Conservation (phyloP, 2,797 vertebrate genomes). For the Thunnus albacares region DNA sequence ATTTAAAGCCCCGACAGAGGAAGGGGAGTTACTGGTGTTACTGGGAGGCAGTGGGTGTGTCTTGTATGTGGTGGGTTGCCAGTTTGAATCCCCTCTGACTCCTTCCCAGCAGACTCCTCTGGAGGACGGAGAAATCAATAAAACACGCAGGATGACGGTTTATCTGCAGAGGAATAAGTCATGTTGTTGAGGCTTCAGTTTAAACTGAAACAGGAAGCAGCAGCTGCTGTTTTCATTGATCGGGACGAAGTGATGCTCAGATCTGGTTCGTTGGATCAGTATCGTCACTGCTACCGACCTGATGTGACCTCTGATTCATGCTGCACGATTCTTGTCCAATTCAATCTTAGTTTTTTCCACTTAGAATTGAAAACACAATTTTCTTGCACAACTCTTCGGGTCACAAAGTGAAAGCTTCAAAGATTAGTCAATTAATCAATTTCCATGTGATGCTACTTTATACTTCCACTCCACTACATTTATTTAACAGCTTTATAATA, state of each 20-base stretch:
- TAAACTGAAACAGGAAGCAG: not conserved
- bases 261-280: not conserved
- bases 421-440: too few relatives aligned
- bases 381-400: too few relatives aligned
- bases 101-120: not conserved
- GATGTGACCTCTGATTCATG: too few relatives aligned
- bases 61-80: slow-evolving; percentile 17
- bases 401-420: too few relatives aligned
- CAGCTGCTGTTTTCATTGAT: not conserved
- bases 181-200: not conserved
- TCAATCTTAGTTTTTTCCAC: too few relatives aligned
- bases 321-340: too few relatives aligned
- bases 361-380: too few relatives aligned
- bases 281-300: too few relatives aligned
- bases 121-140: slow-evolving; percentile 17
- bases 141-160: not conserved
- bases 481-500: too few relatives aligned
- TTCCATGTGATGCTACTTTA: too few relatives aligned
- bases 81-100: slow-evolving; percentile 37
- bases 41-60: not conserved
- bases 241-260: not conserved
- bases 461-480: too few relatives aligned
- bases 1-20: not conserved
- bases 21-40: slow-evolving; percentile 6
- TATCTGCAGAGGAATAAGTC: slow-evolving; percentile 1